Base-by-base conservation (phyloP, 2,888 invertebrate genomes). In the Tenthredo notha region DNA sequence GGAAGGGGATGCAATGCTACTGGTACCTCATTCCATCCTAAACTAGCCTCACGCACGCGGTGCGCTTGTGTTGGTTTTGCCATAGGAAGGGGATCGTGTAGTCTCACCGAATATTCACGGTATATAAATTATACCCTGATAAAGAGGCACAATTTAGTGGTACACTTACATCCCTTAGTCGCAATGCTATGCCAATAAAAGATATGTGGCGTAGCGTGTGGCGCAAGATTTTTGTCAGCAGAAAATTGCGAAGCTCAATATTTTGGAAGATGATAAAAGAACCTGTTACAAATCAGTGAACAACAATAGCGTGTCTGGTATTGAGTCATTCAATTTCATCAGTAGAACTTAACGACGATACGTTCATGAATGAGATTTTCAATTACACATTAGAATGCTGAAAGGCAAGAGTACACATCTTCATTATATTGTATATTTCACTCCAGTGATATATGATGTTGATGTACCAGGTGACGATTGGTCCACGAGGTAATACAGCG, bases 401-500 rank as follows among this genome's bases (percentile, higher is more conserved):
- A n/a, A n/a, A n/a, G 6, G 18, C 54, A 6, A 54, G 1, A n/a
- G 54, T 6, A 12, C n/a, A 54, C 54, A 54, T 6, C 5, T 54
- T 7, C 7, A n/a, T 50, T 4, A 50, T 54, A 7, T n/a, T 7
- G 54, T 7, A 54, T 6, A 6, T n/a, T n/a, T 7, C n/a, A 54
- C 67, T 67, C 67, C 33, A 25, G 25, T 18, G 67, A 18, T 33
- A 67, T 18, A 6, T 33, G n/a, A n/a, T 74, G 12, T 25, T 6
- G 2, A 25, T 40, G 72, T 43, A 29, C 33, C 85, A 93, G 92
- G 92, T 92, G 84, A 92, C 90, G 40, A 92, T 91, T 84, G 91
- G 90, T 12, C 89, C 91, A n/a, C 89, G 90, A 33, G 91, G 92
- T 33, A 89, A 87, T 40, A 89, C 89, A 7, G 90, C 92, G 21